A percentile compares a stretch with the other conserved stretches of the same genome.
Evolutionary conservation across 2,797 vertebrate genomes (phyloP).

Genomic region (Rhincodon typus): DNA sequence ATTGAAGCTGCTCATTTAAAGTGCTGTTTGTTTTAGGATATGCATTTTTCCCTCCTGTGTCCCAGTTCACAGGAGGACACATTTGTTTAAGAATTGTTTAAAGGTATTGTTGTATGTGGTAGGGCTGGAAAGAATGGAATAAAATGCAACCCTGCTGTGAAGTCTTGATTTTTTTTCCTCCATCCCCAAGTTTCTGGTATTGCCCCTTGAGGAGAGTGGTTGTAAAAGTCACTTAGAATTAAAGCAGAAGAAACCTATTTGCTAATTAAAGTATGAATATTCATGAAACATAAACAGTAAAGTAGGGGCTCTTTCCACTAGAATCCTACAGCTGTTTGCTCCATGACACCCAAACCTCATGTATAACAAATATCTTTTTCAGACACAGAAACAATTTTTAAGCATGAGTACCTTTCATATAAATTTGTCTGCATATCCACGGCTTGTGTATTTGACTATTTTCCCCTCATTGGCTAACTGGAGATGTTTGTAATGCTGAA

Average conservation of each 20-base stretch:
- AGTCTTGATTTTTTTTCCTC: neutral
- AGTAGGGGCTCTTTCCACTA: constrained; percentile 24
- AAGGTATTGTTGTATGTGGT: neutral
- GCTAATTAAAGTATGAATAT: constrained; percentile 38
- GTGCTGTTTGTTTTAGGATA: constrained; percentile 22
- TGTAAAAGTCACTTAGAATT: neutral
- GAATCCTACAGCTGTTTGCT: constrained; percentile 37
- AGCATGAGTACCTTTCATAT: neutral
- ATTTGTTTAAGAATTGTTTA: constrained; percentile 29
- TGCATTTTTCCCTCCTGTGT: neutral
- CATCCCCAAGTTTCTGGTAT: neutral
- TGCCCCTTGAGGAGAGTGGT: neutral
- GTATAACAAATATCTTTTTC: constrained; percentile 2
- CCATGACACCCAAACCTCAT: neutral
- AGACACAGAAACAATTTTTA: neutral
- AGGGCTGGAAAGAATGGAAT: constrained; percentile 20
- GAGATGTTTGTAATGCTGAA: constrained; percentile 23
- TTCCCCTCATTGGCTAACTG: neutral
- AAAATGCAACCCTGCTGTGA: constrained; percentile 17
- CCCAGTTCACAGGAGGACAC: neutral
- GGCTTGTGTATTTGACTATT: neutral
- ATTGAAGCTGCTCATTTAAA: constrained; percentile 34
- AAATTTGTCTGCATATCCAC: neutral
- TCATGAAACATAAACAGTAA: constrained; percentile 40
- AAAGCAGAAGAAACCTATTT: constrained; percentile 26